Conservation (phyloP, 2,888 invertebrate species). For the Parelbella ahira region DNA sequence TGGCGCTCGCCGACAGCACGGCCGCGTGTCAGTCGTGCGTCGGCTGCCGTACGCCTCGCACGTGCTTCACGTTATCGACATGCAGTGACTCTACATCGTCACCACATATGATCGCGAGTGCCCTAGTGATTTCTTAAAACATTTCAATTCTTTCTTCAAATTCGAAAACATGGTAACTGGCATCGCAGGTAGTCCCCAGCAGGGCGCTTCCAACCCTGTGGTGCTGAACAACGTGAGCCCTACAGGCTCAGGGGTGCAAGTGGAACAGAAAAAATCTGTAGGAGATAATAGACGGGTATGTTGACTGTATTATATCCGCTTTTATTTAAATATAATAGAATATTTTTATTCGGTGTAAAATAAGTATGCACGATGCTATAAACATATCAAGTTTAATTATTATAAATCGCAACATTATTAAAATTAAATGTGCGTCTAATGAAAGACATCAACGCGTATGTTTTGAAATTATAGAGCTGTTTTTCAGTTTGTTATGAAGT, state of each 20-base stretch:
- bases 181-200: conserved; percentile 54
- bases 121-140: conserved; percentile 31
- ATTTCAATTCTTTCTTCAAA: conserved; percentile 18
- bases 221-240: conserved; percentile 46
- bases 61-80: conserved; percentile 35
- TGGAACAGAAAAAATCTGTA: conserved; percentile 55
- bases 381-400: too few relatives aligned
- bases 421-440: conserved; percentile 13
- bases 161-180: conserved; percentile 72
- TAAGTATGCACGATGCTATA: too few relatives aligned
- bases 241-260: conserved; percentile 36
- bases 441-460: conserved; percentile 48
- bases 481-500: too few relatives aligned
- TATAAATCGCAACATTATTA: too few relatives aligned
- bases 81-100: conserved; percentile 28
- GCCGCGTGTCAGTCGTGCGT: conserved; percentile 65
- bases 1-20: conserved; percentile 28
- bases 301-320: conserved; percentile 27
- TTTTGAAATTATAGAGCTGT: conserved; percentile 4
- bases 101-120: conserved; percentile 30
- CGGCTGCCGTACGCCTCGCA: conserved; percentile 45
- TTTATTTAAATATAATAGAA: too few relatives aligned
- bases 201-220: conserved; percentile 46
- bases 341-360: too few relatives aligned
- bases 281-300: conserved; percentile 71